A percentile compares a stretch with the other conserved stretches of the same genome.
Evolutionary conservation across 2,888 invertebrate genomes (phyloP).

Genomic region (Leucozona laternaria): DNA sequence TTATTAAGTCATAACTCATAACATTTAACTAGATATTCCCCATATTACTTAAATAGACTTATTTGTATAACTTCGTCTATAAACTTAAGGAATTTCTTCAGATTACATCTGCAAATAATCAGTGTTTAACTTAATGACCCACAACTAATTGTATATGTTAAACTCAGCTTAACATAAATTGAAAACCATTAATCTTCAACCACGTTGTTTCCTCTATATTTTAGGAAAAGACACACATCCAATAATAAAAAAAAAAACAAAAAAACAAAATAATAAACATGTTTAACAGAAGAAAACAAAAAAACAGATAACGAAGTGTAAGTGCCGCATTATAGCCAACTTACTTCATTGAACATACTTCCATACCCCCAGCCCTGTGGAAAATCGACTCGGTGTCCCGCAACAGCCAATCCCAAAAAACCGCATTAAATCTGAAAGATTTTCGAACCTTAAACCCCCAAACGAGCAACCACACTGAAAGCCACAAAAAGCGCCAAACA

Average conservation of each 20-base stretch:
- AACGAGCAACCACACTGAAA: slow-evolving; percentile 24
- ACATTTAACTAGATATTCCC: no score
- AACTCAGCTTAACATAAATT: slow-evolving; percentile 47
- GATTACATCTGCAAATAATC: not conserved
- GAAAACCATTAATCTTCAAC: slow-evolving; percentile 58
- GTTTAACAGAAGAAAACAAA: slow-evolving; percentile 10
- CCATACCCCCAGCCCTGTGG: not conserved
- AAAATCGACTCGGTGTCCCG: not conserved
- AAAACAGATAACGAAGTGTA: slow-evolving; percentile 62
- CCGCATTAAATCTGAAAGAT: slow-evolving; percentile 54
- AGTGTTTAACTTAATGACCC: slow-evolving; percentile 60
- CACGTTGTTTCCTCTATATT: slow-evolving; percentile 42
- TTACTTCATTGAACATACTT: slow-evolving; percentile 40
- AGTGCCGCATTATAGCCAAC: slow-evolving; percentile 67
- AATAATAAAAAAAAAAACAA: not conserved
- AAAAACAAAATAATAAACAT: slow-evolving; percentile 11
- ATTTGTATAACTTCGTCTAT: not conserved
- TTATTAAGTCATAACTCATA: no score
- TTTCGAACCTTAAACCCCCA: slow-evolving; percentile 25
- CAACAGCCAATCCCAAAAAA: slow-evolving; percentile 48
- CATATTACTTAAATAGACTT: not conserved
- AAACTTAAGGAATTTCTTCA: slow-evolving; percentile 6
- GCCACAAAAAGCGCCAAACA: slow-evolving; percentile 42
- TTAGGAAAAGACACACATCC: slow-evolving; percentile 17
- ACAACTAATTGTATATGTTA: slow-evolving; percentile 61